These are phyloP conservation scores for Chiroxiphia lanceolata DNA, from an alignment of 2,797 vertebrate genomes.

Conservation along the genomic window DNA sequence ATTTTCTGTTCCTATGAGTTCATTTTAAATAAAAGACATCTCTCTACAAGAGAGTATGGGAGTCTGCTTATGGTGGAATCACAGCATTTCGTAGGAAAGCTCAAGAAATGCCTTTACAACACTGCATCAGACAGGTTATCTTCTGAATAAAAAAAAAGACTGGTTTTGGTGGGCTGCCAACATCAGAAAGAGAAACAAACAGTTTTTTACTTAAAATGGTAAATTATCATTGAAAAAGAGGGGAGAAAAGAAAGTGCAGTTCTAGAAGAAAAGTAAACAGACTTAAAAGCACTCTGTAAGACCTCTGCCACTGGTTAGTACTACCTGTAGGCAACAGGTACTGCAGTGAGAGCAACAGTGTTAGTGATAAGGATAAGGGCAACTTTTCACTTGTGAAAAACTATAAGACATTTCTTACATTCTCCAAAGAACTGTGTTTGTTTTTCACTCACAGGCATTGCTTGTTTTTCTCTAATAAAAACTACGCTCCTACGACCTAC, in stretches of 20 bases:
- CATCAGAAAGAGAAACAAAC: neutral
- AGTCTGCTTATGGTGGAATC: neutral
- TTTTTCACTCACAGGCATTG: neutral
- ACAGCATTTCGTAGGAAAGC: neutral
- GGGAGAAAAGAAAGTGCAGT: neutral
- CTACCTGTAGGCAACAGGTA: neutral
- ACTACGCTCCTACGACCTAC: neutral
- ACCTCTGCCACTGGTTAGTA: neutral
- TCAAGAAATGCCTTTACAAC: neutral
- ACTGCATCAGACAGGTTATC: neutral
- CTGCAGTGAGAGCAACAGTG: neutral
- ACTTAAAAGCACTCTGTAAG: neutral
- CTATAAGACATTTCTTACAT: neutral
- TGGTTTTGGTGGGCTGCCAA: neutral
- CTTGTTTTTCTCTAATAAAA: slow-evolving; percentile 1
- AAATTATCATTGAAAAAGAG: neutral
- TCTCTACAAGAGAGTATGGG: accelerated
- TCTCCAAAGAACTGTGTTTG: neutral
- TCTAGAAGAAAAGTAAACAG: neutral
- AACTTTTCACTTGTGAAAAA: neutral
- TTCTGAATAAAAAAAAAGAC: neutral
- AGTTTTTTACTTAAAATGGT: neutral
- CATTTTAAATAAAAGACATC: neutral
- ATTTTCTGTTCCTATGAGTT: neutral
- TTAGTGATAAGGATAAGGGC: neutral